Base-by-base conservation (phyloP, 2,797 vertebrate species). In the Alfaro cultratus region DNA sequence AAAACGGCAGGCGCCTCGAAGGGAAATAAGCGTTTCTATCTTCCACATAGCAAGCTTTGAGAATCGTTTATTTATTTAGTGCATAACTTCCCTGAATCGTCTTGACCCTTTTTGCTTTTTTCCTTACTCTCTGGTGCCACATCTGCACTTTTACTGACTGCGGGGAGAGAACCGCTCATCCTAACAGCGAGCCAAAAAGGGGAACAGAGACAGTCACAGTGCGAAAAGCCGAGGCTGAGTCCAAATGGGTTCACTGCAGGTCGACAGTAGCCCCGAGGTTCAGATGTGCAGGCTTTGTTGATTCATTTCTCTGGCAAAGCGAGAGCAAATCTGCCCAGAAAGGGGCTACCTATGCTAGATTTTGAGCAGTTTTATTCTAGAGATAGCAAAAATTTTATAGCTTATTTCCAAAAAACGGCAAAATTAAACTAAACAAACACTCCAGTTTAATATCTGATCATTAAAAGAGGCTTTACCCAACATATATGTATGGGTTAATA, bases 131-230 rank as follows among this genome's bases (percentile, higher is more conserved):
- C 6, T 70, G 15, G 67, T 85, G 88, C 86, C 85, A 90, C 83
- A 90, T 89, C 75, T 84, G 82, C 82, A 83, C 78, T 83, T 86
- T 83, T 71, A 71, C 55, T 89, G 86, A 90, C 72, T 73, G 78
- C 70, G 55, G 45, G 18, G 81, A 91, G 79, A 68, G 31, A 62
- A 13, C 39, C 23, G 64, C 84, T 86, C 87, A 86, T 80, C 83
- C 68, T 73, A 78, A 79, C 74, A 89, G 89, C 82, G 82, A 60
- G 75, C 55, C 68, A 83, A 82, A 75, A 73, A 36, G 71, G 41
- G 79, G 77, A 85, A 74, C 79, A 71, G 80, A 75, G 60, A 84
- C 73, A 47, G 77, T 87, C 77, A 51, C 71, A 16, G 43, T 81
- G 64, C 41, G 43, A 81, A 80, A 79, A 83, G 74, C 51, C 55